A percentile compares a stretch with the other conserved stretches of the same genome.
phyloP scores from a whole-genome alignment of 2,113 vertebrate genomes.

The Lanius collurio region DNA sequence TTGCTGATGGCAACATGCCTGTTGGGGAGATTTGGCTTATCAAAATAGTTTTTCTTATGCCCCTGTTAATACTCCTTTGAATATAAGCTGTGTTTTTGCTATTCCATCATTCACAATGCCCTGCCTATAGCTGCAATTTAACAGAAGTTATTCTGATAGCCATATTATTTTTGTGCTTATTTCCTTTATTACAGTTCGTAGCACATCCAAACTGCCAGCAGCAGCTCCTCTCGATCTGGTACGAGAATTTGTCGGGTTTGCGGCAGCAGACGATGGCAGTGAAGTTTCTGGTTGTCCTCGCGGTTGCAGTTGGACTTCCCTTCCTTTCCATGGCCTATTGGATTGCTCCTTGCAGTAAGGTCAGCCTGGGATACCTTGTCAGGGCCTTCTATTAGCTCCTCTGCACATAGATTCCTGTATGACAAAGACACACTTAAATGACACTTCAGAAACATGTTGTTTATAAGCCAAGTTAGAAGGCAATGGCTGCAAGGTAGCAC shows the following conservation, averaged over 20 bases:
- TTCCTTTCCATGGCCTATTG: conserved; percentile 88
- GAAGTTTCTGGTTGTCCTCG: conserved; percentile 91
- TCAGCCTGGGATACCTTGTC: conserved; percentile 53
- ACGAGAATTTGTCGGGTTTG: conserved; percentile 90
- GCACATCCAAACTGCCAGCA: conserved; percentile 98
- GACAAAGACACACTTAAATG: not conserved
- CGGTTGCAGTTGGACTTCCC: conserved; percentile 85
- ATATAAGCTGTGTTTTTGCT: not conserved
- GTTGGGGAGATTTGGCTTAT: not conserved
- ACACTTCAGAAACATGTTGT: not conserved
- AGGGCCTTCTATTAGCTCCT: not conserved
- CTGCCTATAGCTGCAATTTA: not conserved
- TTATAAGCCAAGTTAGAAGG: not conserved
- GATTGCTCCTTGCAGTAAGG: conserved; percentile 96
- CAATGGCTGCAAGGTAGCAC: not conserved
- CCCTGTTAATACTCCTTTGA: not conserved
- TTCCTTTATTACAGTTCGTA: conserved; percentile 77
- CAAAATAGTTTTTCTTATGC: not conserved
- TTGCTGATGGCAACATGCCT: not conserved
- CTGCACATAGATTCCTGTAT: not conserved
- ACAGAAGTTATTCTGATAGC: not conserved
- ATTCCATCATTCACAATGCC: not conserved
- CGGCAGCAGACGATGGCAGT: conserved; percentile 88
- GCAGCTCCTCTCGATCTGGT: conserved; percentile 95
- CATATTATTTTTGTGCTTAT: not conserved